A percentile compares a stretch with the other conserved stretches of the same genome.
These are phyloP conservation scores for Ploceus nigricollis DNA, from an alignment of 2,113 vertebrate species.

Conservation along the genomic window DNA sequence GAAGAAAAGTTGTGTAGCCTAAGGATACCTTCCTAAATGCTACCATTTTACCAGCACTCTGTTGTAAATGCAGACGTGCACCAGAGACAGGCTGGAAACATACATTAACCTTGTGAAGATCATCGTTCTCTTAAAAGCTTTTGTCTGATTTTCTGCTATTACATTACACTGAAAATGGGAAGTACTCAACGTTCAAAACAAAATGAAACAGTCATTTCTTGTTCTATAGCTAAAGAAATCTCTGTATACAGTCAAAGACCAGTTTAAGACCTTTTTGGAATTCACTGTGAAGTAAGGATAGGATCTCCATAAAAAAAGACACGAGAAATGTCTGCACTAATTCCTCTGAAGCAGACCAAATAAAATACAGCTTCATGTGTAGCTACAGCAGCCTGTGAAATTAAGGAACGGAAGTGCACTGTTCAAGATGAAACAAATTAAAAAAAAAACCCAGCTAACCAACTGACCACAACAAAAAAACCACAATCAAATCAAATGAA, in stretches of 20 bases:
- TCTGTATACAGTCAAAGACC: not conserved
- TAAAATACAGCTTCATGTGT: not conserved
- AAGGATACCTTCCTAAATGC: not conserved
- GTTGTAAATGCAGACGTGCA: not conserved
- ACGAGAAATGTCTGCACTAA: not conserved
- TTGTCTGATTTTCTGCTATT: not conserved
- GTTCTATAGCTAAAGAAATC: not conserved
- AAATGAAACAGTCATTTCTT: not conserved
- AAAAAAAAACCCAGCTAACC: not conserved
- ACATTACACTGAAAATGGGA: not conserved
- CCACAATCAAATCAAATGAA: not conserved
- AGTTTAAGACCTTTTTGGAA: not conserved
- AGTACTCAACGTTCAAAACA: not conserved
- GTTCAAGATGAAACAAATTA: not conserved
- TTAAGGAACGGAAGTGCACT: not conserved
- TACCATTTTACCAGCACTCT: not conserved
- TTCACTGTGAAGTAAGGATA: not conserved
- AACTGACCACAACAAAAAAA: not conserved
- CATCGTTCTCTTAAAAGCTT: not conserved
- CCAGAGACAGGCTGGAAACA: not conserved
- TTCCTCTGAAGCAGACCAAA: not conserved
- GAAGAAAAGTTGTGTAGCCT: not conserved
- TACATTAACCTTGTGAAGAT: not conserved
- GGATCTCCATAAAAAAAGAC: not conserved
- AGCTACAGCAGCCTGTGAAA: not conserved